Base-by-base conservation (phyloP, 2,888 invertebrate species). In the Anorthoa munda region DNA sequence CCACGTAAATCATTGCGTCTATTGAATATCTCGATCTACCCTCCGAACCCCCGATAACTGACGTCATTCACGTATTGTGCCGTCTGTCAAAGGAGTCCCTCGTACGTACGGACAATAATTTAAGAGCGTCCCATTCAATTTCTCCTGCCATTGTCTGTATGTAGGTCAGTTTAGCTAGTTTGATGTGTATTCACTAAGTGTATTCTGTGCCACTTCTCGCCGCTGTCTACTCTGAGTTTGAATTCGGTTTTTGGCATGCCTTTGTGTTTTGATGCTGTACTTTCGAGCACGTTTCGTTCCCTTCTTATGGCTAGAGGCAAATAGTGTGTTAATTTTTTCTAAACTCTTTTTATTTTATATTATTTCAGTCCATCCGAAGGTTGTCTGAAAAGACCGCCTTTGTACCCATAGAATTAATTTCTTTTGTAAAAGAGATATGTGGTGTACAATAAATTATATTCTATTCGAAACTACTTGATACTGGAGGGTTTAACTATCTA, bases 71-170 rank as follows among this genome's bases (percentile, higher is more conserved):
- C 69, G 81, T 84, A 91, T 92, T 92, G 90, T 92, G 68, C 71
- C 82, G 73, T 81, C 79, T 87, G 86, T 89, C 88, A 87, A 86
- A 86, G 86, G 85, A 85, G 78, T 67, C 79, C 73, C 79, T 73
- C 77, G 86, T 86, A 82, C 78, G 75, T 73, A 80, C 79, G 88
- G 86, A 90, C 91, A 90, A 91, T 90, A 90, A 92, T 92, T 92
- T 91, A 90, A 89, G 91, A 88, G 84, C 82, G 83, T 84, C 82
- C 89, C 85, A 91, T 91, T 90, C 88, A 90, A 90, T 90, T 86
- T 82, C 83, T 78, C 83, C 81, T 83, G 84, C 87, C 84, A 90
- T 89, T 88, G 89, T 90, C 83, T 79, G 78, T 73, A 89, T 90
- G 71, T 91, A 81, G 90, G 89, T 87, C 88, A 85, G 85, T 86